Percentiles rank a stretch among this genome's conserved stretches.
Conservation (phyloP, 53 echinoderm and acorn worm genomes). For the Paracentrotus lividus region DNA sequence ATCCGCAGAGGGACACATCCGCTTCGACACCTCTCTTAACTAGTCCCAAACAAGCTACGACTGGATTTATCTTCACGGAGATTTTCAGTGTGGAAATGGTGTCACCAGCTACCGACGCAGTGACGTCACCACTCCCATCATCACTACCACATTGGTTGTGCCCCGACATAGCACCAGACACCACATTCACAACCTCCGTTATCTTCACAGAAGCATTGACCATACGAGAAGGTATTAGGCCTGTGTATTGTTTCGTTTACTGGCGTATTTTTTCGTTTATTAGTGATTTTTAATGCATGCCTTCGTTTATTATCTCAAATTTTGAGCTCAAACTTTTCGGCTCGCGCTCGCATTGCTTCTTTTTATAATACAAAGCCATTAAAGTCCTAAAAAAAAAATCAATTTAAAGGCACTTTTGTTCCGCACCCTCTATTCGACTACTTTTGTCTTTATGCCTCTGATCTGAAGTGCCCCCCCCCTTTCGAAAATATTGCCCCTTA, state of each 20-base stretch:
- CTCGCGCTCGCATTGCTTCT: too few relatives aligned
- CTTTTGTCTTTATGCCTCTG: too few relatives aligned
- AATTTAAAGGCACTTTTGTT: too few relatives aligned
- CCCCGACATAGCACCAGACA: background rate
- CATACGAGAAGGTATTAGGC: constrained; percentile 25
- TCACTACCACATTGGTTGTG: constrained; percentile 21
- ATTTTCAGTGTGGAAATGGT: background rate
- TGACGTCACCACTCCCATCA: background rate
- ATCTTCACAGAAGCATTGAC: background rate
- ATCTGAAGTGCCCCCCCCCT: too few relatives aligned
- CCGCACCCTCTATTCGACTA: too few relatives aligned
- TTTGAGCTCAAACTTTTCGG: too few relatives aligned
- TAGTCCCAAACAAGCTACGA: background rate
- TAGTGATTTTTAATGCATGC: too few relatives aligned
- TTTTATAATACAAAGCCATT: too few relatives aligned
- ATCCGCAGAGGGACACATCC: background rate
- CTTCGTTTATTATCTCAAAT: too few relatives aligned
- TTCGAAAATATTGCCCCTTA: too few relatives aligned
- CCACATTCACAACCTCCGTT: background rate
- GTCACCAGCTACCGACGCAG: background rate
- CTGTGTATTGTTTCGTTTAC: background rate
- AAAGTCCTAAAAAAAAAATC: too few relatives aligned
- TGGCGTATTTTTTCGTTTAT: too few relatives aligned
- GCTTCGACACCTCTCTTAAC: background rate
- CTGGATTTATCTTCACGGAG: background rate